phyloP scores from a whole-genome alignment of 2,888 invertebrate genomes.

The Conomelus anceps region DNA sequence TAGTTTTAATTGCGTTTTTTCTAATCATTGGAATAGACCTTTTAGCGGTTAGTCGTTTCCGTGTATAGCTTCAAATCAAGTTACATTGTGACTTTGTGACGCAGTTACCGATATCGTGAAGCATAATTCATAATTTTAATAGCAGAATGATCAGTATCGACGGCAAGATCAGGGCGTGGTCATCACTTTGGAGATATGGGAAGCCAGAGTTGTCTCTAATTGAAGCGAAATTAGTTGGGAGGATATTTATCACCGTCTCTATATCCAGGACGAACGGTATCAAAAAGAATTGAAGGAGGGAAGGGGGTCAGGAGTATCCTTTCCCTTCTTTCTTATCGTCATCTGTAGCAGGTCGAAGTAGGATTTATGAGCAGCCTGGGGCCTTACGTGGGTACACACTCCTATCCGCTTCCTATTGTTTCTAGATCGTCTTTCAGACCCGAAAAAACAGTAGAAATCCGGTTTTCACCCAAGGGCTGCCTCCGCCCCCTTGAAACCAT shows the following conservation, averaged over 20 bases:
- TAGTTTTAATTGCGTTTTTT: too few relatives aligned
- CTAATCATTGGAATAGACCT: background rate
- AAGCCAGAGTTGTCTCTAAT: background rate
- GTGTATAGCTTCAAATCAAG: background rate
- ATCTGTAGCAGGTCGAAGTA: background rate
- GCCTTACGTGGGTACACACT: background rate
- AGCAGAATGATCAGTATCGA: background rate
- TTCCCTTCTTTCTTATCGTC: background rate
- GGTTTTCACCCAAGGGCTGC: background rate
- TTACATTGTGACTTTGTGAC: background rate
- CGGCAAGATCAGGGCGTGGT: background rate
- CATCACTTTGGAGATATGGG: background rate
- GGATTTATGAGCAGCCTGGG: background rate
- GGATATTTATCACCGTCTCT: background rate
- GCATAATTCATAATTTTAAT: background rate
- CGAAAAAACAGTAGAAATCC: slow-evolving; percentile 9
- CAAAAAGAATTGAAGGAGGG: background rate
- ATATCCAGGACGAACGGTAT: background rate
- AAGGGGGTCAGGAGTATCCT: background rate
- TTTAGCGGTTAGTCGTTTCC: background rate
- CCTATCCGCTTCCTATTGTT: slow-evolving; percentile 11
- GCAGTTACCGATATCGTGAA: background rate
- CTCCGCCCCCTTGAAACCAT: background rate
- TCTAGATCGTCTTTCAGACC: background rate
- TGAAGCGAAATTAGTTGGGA: background rate